A percentile compares a stretch with the other conserved stretches of the same genome.
phyloP scores from a whole-genome alignment of 35 echinoderm and acorn worm species.

The Heliocidaris tuberculata region DNA sequence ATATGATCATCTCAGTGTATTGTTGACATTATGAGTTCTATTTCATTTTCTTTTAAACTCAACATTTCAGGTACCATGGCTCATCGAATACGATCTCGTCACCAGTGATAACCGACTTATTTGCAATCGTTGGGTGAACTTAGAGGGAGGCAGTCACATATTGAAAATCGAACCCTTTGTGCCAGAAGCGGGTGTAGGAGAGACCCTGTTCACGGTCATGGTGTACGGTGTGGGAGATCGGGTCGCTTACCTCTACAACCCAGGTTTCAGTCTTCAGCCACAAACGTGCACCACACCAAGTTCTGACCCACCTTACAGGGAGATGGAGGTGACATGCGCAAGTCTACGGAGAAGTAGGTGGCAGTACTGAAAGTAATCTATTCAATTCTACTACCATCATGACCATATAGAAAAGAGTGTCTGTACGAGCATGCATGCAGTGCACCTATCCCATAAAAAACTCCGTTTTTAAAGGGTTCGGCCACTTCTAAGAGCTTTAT shows the following conservation, averaged over 20 bases:
- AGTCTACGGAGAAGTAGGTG: background rate
- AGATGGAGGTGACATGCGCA: background rate
- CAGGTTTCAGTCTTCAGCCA: background rate
- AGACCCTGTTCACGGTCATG: background rate
- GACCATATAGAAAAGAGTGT: too few relatives aligned
- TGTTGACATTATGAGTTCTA: too few relatives aligned
- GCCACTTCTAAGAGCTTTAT: too few relatives aligned
- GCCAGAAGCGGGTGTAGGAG: background rate
- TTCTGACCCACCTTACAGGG: background rate
- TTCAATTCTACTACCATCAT: background rate
- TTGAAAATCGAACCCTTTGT: background rate
- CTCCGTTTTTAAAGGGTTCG: too few relatives aligned
- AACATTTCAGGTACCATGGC: background rate
- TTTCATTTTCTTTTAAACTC: background rate
- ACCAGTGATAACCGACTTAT: background rate
- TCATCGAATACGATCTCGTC: background rate
- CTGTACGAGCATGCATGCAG: too few relatives aligned
- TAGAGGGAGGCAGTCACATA: background rate
- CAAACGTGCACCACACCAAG: background rate
- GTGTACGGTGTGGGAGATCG: background rate
- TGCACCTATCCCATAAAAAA: too few relatives aligned
- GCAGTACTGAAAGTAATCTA: background rate
- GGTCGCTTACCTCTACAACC: slow-evolving; percentile 12
- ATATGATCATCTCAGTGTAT: too few relatives aligned
- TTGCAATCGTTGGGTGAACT: background rate